These are phyloP conservation scores for Hemicentrotus pulcherrimus DNA, from an alignment of 35 echinoderm and acorn worm genomes.

Conservation along the genomic window DNA sequence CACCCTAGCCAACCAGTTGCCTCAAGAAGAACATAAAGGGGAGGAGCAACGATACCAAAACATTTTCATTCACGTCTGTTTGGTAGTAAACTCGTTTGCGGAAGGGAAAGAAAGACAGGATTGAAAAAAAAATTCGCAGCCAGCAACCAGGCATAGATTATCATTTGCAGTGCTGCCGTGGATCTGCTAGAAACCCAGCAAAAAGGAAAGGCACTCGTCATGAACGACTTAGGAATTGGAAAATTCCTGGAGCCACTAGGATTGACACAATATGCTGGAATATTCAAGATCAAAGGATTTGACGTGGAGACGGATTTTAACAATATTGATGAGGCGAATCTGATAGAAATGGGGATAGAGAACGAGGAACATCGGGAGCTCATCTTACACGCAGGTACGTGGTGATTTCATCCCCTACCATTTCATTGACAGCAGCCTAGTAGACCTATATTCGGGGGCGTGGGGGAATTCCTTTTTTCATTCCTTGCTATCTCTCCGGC, in stretches of 20 bases:
- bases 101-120: constrained; percentile 8
- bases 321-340: constrained; percentile 51
- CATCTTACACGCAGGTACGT: constrained; percentile 79
- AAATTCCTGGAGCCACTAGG: constrained; percentile 77
- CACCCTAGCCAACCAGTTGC: constrained; percentile 59
- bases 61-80: constrained; percentile 55
- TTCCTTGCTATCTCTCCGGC: background rate
- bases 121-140: constrained; percentile 26
- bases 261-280: constrained; percentile 75
- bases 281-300: constrained; percentile 85
- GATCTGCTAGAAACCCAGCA: background rate
- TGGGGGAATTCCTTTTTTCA: constrained; percentile 45
- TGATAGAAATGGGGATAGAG: constrained; percentile 69
- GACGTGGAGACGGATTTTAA: constrained; percentile 78
- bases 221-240: constrained; percentile 74
- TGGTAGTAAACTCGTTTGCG: constrained; percentile 33
- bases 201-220: constrained; percentile 44
- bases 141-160: constrained; percentile 54
- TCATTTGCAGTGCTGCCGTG: constrained; percentile 37
- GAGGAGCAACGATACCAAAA: constrained; percentile 68
- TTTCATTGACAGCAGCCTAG: constrained; percentile 52
- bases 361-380: constrained; percentile 60
- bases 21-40: constrained; percentile 57
- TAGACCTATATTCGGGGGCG: constrained; percentile 10
- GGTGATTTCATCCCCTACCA: constrained; percentile 33